Evolutionary conservation across 2,797 vertebrate genomes (phyloP).

Genomic region (Poeciliopsis paucimaculata): DNA sequence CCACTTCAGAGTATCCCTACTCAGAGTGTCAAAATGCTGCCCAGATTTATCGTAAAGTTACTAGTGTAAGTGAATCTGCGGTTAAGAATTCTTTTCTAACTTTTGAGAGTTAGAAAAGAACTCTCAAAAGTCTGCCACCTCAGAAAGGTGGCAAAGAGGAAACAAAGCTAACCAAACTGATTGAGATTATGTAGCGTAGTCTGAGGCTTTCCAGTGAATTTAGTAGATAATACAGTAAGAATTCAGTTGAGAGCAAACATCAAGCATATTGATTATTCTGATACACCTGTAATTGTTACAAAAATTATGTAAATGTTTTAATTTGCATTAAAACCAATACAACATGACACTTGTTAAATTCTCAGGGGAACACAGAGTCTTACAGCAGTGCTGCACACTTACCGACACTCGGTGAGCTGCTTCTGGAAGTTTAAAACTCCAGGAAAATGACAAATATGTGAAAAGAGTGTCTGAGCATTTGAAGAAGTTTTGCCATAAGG

Average conservation of each 20-base stretch:
- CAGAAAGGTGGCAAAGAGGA: neutral
- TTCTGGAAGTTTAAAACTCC: neutral
- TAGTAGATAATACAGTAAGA: neutral
- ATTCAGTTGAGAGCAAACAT: neutral
- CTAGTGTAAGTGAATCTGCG: conserved; percentile 89
- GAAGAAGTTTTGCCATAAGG: neutral
- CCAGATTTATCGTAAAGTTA: conserved; percentile 99
- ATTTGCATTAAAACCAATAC: neutral
- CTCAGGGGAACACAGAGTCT: neutral
- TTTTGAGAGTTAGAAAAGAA: neutral
- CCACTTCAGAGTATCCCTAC: conserved; percentile 98
- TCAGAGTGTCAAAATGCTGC: conserved; percentile 98
- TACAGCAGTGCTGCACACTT: neutral
- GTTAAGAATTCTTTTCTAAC: neutral
- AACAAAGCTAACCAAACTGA: neutral
- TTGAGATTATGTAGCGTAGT: neutral
- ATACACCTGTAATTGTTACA: neutral
- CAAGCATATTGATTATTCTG: neutral
- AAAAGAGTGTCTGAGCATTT: neutral
- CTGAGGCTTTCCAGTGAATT: neutral
- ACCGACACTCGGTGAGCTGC: neutral
- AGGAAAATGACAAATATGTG: neutral
- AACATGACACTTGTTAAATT: neutral
- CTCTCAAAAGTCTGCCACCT: neutral
- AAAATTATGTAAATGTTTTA: neutral